These are phyloP conservation scores for Cacatua alba DNA, from an alignment of 2,113 vertebrate genomes.

Conservation along the genomic window DNA sequence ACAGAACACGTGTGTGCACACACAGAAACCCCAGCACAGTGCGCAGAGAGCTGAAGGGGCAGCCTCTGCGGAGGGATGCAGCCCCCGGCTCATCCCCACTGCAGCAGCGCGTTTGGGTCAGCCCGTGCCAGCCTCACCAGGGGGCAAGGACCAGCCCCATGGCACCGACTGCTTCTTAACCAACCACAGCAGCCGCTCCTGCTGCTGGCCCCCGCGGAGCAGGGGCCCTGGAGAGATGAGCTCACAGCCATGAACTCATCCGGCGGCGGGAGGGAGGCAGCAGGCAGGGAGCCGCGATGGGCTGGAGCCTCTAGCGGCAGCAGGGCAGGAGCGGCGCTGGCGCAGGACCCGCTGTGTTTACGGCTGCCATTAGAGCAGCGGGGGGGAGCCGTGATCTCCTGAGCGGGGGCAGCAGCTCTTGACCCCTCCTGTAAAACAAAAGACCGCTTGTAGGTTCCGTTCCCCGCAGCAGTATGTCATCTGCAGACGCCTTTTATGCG, in stretches of 20 bases:
- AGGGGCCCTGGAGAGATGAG: background rate
- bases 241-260: background rate
- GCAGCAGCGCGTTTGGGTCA: background rate
- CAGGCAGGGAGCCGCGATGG: fast-evolving
- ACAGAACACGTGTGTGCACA: background rate
- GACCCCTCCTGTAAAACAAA: background rate
- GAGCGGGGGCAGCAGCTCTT: background rate
- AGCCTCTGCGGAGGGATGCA: background rate
- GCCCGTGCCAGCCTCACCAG: background rate
- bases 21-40: background rate
- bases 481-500: background rate
- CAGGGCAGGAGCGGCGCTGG: background rate
- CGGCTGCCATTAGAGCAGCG: background rate
- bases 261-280: fast-evolving
- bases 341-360: background rate
- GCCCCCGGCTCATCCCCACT: background rate
- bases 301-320: background rate
- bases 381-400: fast-evolving
- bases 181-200: background rate
- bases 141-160: fast-evolving
- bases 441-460: background rate
- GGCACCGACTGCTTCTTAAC: too few relatives aligned
- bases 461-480: background rate
- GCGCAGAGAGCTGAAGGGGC: background rate
- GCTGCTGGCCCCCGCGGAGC: background rate